Evolutionary conservation across 2,888 invertebrate species (phyloP), one percentile per base, ranked within the genome.

Genomic region (Schrankia costaestrigalis): DNA sequence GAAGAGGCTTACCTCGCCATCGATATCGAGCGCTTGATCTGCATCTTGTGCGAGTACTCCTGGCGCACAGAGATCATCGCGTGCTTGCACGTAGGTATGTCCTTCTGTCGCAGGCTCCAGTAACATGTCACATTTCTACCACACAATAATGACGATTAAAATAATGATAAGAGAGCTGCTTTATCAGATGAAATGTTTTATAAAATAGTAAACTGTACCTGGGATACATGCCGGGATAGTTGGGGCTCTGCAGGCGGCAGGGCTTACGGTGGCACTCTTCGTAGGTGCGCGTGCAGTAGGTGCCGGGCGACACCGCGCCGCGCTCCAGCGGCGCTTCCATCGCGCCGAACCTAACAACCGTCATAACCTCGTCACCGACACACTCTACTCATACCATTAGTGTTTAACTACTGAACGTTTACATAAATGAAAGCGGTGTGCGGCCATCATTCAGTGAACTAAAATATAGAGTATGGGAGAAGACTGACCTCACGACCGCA

Each of bases 41-140:
- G 92, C 90, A 93, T 91, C 72, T 93, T 93, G 66, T 93, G 93
- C 26, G 91, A 90, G 42, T 91, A 92, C 62, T 93, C 92, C 73
- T 95, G 95, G 30, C 93, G 90, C 39, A 96, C 94, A 10, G 95
- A 93, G 57, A 97, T 94, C 94, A 96, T 95, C 19, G 96, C 96
- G 79, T 95, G 95, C 73, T 96, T 96, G 78, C 96, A 96, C 25
- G 94, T 95, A 8, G 96, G 95, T 45, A 95, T 93, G 66, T 93
- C 93, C 73, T 95, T 93, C 79, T 96, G 95, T 21, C 95, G 90
- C 49, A 96, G 89, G 46, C 94, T 95, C 90, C 96, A 95, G 76
- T 95, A 94, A 78, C 97, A 98, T 41, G 96, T 95, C 12, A 97
- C 96, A 81, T 97, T 97, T 49, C 97, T 81, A n/a, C n/a, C n/a